Evolutionary conservation across 2,888 invertebrate genomes (phyloP), one percentile per base, ranked within the genome.

Genomic region (Yponomeuta evonymella): DNA sequence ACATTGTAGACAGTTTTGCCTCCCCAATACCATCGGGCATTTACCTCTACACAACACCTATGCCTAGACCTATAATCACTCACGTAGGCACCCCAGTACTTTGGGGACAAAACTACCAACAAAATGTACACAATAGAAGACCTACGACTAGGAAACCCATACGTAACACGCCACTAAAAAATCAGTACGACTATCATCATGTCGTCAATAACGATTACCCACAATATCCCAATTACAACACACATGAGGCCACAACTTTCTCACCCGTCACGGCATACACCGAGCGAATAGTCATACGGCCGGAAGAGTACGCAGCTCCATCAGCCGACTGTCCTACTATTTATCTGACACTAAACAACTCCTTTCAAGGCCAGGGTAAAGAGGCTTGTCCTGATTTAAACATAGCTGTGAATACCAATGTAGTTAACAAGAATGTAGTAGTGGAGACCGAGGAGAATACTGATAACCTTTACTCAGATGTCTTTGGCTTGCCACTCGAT

Each of bases 361-460:
- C 86, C 48, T 92, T 89, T 80, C 93, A 84, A 85, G 90, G 92
- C 6, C 92, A 94, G 79, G 93, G 89, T 68, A 95, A 95, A 80
- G 94, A 94, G 76, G 94, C 93, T 5, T 95, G 95, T 76, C 94
- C 95, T 0, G 95, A 95, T 85, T 84, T 95, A 73, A 95, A 95
- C 79, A 94, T 95, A 72, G 94, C 95, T 23, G 94, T 95, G 2
- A 95, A 95, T 75, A 95, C 95, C 0, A 95, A 95, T 77, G 92
- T 95, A 2, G 88, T 95, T 64, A 95, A 94, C 75, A 94, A 93
- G 73, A 93, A 93, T 73, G 86, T 91, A 43, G 87, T 91, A 11
- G 80, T 89, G 48, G 93, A 92, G 75, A 84, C 91, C 0, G 89
- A 90, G 8, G 90, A 89, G 75, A 89, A 90, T 68, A 81, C 81